Evolutionary conservation across 2,888 invertebrate genomes (phyloP).

Genomic region (Tetheella fluctuosa): DNA sequence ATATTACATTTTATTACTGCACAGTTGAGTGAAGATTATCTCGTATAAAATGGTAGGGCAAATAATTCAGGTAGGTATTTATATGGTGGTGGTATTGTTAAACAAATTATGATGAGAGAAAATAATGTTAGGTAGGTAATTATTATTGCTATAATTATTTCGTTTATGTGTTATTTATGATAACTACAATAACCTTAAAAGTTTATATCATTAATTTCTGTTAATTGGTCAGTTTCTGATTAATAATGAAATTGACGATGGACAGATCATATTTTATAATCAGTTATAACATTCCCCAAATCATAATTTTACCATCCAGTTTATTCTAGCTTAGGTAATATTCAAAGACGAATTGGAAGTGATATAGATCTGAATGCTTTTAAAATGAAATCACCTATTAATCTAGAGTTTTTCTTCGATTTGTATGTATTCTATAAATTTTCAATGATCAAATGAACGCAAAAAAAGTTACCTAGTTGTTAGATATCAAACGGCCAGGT

Average conservation of each 20-base stretch:
- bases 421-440: no score
- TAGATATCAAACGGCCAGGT: constrained; percentile 22
- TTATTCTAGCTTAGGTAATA: no score
- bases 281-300: no score
- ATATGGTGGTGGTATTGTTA: constrained; percentile 10
- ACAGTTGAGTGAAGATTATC: constrained; percentile 30
- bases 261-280: no score
- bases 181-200: background rate
- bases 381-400: no score
- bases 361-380: no score
- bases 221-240: background rate
- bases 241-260: background rate
- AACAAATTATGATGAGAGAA: constrained; percentile 10
- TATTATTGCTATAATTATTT: constrained; percentile 8
- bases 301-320: no score
- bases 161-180: background rate
- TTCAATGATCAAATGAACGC: no score
- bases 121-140: constrained; percentile 4
- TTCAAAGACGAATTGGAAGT: no score
- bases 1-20: constrained; percentile 38
- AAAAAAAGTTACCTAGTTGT: no score
- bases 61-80: constrained; percentile 13
- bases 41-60: constrained; percentile 17
- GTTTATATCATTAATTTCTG: background rate
- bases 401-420: no score